A percentile compares a stretch with the other conserved stretches of the same genome.
Evolutionary conservation across 2,113 vertebrate species (phyloP).

Genomic region (Perca schrenkii): DNA sequence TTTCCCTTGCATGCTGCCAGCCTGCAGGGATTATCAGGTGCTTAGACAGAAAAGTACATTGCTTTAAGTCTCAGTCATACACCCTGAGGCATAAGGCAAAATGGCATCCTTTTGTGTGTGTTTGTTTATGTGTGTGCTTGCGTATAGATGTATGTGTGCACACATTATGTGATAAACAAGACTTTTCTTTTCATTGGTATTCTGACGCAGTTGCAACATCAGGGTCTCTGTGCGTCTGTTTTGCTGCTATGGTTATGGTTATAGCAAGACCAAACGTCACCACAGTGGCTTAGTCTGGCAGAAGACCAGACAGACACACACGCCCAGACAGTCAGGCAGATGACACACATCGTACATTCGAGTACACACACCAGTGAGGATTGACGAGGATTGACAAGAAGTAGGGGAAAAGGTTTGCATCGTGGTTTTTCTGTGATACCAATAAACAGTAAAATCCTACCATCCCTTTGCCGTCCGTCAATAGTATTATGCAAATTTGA

Average conservation of each 20-base stretch:
- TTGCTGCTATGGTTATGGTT: constrained; percentile 35
- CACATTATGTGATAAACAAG: constrained; percentile 30
- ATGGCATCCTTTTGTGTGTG: constrained; percentile 28
- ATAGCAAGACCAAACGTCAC: constrained; percentile 50
- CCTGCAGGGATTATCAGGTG: constrained; percentile 63
- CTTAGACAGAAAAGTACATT: constrained; percentile 64
- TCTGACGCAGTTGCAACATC: constrained; percentile 34
- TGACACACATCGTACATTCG: background rate
- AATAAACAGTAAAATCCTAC: constrained; percentile 1
- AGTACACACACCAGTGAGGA: background rate
- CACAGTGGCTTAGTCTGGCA: constrained; percentile 36
- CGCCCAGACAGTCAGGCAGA: background rate
- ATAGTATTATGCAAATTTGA: background rate
- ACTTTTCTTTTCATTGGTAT: constrained; percentile 23
- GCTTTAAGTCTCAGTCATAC: constrained; percentile 62
- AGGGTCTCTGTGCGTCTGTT: constrained; percentile 22
- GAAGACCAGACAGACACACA: constrained; percentile 42
- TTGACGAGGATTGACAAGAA: background rate
- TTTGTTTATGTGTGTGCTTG: background rate
- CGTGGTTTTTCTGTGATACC: constrained; percentile 6
- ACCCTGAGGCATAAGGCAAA: constrained; percentile 43
- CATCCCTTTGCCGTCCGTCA: background rate
- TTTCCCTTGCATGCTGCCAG: constrained; percentile 46
- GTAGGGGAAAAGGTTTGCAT: constrained; percentile 3
- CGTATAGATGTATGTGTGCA: background rate